Percentiles rank a stretch among this genome's conserved stretches.
These are phyloP conservation scores for Scopus umbretta DNA, from an alignment of 2,113 vertebrate genomes.

Conservation along the genomic window DNA sequence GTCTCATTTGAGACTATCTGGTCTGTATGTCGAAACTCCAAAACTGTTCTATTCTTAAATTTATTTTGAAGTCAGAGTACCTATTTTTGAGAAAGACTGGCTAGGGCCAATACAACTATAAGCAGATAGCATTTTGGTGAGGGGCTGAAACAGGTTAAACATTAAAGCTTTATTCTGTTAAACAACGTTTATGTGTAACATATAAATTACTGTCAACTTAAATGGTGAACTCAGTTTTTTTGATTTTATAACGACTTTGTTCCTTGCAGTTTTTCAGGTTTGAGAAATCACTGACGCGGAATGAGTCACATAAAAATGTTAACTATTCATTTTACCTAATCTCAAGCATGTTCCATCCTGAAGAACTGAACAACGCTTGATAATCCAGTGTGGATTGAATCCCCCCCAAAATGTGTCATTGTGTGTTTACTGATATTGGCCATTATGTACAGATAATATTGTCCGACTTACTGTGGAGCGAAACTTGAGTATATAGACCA, in stretches of 20 bases:
- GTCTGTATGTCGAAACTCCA: neutral
- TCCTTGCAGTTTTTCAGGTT: neutral
- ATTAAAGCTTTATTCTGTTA: neutral
- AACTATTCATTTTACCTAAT: neutral
- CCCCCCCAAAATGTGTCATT: accelerated
- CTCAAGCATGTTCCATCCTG: neutral
- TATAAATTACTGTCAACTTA: neutral
- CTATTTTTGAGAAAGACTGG: neutral
- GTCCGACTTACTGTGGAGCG: neutral
- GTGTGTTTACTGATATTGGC: neutral
- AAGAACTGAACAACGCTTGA: neutral
- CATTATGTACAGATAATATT: accelerated
- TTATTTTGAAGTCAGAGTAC: neutral
- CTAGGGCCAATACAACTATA: accelerated
- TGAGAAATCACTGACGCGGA: neutral
- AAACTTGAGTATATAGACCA: neutral
- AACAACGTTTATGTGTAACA: accelerated
- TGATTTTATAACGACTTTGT: neutral
- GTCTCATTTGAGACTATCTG: neutral
- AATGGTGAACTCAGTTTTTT: neutral
- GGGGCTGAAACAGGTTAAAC: neutral
- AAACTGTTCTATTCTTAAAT: neutral
- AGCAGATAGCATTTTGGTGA: neutral
- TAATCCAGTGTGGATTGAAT: neutral
- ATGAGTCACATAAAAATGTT: accelerated